Base-by-base conservation (phyloP, 2,113 vertebrate genomes). In the Orcinus orca region DNA sequence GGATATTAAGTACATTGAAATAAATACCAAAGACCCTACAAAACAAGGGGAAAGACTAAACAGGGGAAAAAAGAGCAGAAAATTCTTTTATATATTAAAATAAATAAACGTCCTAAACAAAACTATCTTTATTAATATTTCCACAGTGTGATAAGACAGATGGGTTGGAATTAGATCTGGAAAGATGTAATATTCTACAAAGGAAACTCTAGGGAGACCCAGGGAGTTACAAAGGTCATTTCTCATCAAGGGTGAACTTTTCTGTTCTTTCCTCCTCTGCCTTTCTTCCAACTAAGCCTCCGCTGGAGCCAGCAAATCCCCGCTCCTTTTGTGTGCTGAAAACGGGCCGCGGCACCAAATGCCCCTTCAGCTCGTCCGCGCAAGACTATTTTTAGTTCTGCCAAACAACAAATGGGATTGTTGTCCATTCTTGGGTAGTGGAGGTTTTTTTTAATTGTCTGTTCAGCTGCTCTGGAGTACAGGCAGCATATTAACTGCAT, bases 111-210 rank as follows among this genome's bases (percentile, higher is more conserved):
- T 31, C 26, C 96, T 31, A 92, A 92, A 82, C 82, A 97, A 86
- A 97, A 91, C 89, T 94, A 90, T 95, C 94, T 93, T 71, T 97
- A 95, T 96, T 98, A 98, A 87, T 96, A 98, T 95, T 9, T n/a
- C 63, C 41, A 93, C 89, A 96, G 76, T 47, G 96, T 82, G 98
- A 97, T 88, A 90, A 97, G 58, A 95, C 91, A 98, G 91, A 98
- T 18, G 29, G 88, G 97, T 87, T 98, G 77, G 80, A 97, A 97
- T 98, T 98, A 98, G 97, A 98, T 96, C 86, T 41, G 90, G 85
- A 98, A 98, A 97, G 95, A 97, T 96, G 91, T 87, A 36, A 98
- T 98, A 81, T 98, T 97, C 89, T 96, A 77, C 76, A 97, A 98
- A 97, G 93, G 93, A 98, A 98, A 98, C 95, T 97, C 96, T 53